Evolutionary conservation across 2,113 vertebrate genomes (phyloP).

Genomic region (Mesoclemmys tuberculata): DNA sequence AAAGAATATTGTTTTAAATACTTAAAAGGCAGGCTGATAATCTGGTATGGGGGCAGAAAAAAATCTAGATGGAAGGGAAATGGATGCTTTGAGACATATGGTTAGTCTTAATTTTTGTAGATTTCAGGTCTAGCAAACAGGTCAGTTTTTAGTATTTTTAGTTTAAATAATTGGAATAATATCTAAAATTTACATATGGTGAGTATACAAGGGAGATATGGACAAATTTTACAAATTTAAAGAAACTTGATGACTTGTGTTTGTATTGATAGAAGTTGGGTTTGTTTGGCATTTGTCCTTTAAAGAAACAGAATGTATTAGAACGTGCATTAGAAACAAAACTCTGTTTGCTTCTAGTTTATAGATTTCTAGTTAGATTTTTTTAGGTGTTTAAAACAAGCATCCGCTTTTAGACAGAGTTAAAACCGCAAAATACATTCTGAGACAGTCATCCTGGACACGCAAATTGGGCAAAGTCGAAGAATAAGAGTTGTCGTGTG

Average conservation of each 20-base stretch:
- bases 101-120: background rate
- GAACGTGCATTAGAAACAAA: background rate
- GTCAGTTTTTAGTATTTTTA: too few relatives aligned
- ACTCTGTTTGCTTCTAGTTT: background rate
- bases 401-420: background rate
- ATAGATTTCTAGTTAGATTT: background rate
- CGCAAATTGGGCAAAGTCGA: background rate
- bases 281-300: background rate
- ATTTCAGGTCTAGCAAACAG: background rate
- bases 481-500: background rate
- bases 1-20: background rate
- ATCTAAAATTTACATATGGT: slow-evolving; percentile 17
- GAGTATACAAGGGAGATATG: slow-evolving; percentile 22
- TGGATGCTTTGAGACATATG: background rate
- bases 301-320: background rate
- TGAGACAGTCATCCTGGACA: background rate
- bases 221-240: background rate
- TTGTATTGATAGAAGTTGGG: background rate
- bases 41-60: background rate
- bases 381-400: background rate
- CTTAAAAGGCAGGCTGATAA: background rate
- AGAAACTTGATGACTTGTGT: background rate
- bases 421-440: background rate
- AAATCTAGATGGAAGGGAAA: background rate
- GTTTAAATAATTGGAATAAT: background rate